Percentiles rank a stretch among this genome's conserved stretches.
phyloP scores from a whole-genome alignment of 2,797 vertebrate species.

The Pitangus sulphuratus region DNA sequence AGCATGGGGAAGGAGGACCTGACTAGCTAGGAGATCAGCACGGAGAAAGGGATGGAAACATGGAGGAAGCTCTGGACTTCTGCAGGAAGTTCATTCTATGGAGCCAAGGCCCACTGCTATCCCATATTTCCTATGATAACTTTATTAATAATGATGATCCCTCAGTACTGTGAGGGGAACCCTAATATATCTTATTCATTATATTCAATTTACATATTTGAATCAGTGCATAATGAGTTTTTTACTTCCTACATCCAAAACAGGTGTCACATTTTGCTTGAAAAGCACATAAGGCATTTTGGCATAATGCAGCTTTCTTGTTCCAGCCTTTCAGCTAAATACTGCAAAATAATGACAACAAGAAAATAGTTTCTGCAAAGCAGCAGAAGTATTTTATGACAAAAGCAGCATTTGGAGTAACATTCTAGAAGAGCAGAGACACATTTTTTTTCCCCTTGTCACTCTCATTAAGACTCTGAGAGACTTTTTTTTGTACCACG shows the following conservation, averaged over 20 bases:
- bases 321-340: constrained; percentile 41
- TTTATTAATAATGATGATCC: neutral
- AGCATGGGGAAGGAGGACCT: neutral
- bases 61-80: neutral
- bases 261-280: constrained; percentile 15
- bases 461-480: constrained; percentile 68
- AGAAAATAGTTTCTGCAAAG: constrained; percentile 50
- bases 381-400: constrained; percentile 39
- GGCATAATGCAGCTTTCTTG: constrained; percentile 59
- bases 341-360: constrained; percentile 14
- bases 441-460: constrained; percentile 20
- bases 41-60: neutral
- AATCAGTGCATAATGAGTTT: neutral
- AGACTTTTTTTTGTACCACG: constrained; percentile 29
- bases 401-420: constrained; percentile 46
- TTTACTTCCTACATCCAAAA: neutral
- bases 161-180: neutral
- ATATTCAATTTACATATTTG: neutral
- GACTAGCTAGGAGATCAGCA: neutral
- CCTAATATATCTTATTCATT: neutral
- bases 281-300: neutral
- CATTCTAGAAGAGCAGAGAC: constrained; percentile 15
- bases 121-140: neutral
- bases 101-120: neutral
- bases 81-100: neutral